A percentile compares a stretch with the other conserved stretches of the same genome.
Evolutionary conservation across 1,140 invertebrate species (phyloP).

Genomic region (Drosophila guanche): DNA sequence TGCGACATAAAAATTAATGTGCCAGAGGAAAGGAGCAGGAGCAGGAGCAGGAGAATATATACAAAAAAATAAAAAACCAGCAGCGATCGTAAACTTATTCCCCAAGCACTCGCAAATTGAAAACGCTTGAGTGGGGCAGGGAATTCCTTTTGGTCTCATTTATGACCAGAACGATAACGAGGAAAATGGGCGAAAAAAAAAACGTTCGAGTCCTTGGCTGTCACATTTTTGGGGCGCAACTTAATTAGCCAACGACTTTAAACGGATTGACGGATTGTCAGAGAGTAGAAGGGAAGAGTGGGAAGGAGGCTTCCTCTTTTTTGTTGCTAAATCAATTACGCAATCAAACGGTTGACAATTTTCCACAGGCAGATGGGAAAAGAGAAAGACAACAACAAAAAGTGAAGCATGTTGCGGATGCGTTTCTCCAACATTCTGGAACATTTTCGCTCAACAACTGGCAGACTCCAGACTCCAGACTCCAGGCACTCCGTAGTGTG

Average conservation of each 20-base stretch:
- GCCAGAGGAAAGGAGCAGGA: neutral
- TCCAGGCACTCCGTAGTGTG: neutral
- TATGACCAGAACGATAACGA: constrained; percentile 40
- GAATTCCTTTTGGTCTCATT: constrained; percentile 20
- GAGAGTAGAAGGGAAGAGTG: neutral
- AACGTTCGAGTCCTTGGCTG: constrained; percentile 25
- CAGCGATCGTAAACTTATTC: constrained; percentile 47
- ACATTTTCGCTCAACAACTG: neutral
- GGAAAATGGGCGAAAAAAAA: no score
- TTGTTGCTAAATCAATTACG: constrained; percentile 72
- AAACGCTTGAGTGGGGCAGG: constrained; percentile 22
- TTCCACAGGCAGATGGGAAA: constrained; percentile 26
- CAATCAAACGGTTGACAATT: constrained; percentile 70
- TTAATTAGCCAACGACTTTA: constrained; percentile 74
- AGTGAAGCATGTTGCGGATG: constrained; percentile 21
- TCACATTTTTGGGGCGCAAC: constrained; percentile 43
- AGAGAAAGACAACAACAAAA: constrained; percentile 32
- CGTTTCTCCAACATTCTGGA: constrained; percentile 24
- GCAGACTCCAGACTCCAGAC: neutral
- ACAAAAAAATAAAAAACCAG: constrained; percentile 38
- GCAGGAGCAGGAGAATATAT: constrained; percentile 5
- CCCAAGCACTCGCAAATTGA: constrained; percentile 42
- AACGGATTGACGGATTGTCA: constrained; percentile 50
- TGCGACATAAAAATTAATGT: constrained; percentile 46
- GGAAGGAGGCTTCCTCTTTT: neutral